These are phyloP conservation scores for Heterocephalus glaber DNA, from an alignment of 2,113 vertebrate species.

Conservation along the genomic window DNA sequence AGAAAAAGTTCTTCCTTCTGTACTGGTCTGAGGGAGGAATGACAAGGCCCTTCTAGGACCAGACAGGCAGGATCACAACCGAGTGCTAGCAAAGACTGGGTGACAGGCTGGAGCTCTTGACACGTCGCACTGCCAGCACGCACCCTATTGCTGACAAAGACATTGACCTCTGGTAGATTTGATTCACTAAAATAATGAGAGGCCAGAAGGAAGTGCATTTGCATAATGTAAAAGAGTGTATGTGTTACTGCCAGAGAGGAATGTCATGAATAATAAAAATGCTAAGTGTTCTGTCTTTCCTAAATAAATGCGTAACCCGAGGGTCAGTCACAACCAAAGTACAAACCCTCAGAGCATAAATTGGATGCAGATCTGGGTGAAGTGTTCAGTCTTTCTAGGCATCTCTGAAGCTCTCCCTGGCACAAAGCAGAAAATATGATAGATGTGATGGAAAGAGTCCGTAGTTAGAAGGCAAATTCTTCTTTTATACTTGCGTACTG, in stretches of 20 bases:
- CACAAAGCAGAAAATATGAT: not conserved
- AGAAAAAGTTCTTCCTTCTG: not conserved
- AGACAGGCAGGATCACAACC: not conserved
- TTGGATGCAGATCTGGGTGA: not conserved
- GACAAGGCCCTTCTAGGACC: not conserved
- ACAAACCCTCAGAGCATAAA: conserved; percentile 28
- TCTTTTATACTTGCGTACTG: not conserved
- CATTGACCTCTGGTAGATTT: conserved; percentile 48
- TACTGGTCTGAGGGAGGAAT: not conserved
- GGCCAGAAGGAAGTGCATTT: conserved; percentile 56
- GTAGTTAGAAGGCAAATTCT: conserved; percentile 26
- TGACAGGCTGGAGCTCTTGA: not conserved
- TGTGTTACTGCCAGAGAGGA: conserved; percentile 33
- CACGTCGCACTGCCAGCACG: not conserved
- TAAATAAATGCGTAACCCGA: conserved; percentile 37
- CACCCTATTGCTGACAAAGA: conserved; percentile 52
- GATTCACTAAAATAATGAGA: conserved; percentile 67
- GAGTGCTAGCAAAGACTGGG: not conserved
- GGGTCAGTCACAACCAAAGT: conserved; percentile 38
- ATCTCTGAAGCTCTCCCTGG: not conserved
- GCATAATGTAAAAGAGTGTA: conserved; percentile 58
- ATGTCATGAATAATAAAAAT: conserved; percentile 59
- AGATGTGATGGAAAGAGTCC: not conserved
- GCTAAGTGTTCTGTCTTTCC: conserved; percentile 56
- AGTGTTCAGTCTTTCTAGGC: not conserved